Percentiles rank a stretch among this genome's conserved stretches.
Evolutionary conservation across 2,888 invertebrate species (phyloP).

Genomic region (Drosophila formosana): DNA sequence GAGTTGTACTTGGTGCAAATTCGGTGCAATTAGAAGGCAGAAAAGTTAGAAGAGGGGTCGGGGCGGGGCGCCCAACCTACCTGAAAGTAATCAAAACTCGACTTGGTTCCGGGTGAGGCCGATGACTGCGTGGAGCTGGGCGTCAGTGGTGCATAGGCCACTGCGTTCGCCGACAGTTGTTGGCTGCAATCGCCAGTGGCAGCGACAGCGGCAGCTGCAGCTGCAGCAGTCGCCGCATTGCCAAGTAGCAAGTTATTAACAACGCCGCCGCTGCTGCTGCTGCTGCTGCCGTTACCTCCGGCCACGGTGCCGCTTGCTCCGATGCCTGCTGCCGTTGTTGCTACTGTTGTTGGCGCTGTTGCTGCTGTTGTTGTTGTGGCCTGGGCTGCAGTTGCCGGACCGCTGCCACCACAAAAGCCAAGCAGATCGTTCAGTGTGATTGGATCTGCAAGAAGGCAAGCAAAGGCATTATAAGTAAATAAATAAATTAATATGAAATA

Average conservation of each 20-base stretch:
- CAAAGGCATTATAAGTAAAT: background rate
- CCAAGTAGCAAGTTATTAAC: conserved; percentile 67
- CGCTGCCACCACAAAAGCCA: conserved; percentile 75
- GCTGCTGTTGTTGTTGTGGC: conserved; percentile 39
- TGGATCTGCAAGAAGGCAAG: conserved; percentile 69
- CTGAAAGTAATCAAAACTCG: conserved; percentile 84
- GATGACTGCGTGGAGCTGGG: conserved; percentile 84
- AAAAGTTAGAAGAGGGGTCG: background rate
- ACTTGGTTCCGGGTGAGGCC: conserved; percentile 82
- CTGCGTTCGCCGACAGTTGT: conserved; percentile 62
- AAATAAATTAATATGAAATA: no score
- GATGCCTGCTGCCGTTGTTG: conserved; percentile 44
- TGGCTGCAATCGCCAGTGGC: conserved; percentile 32
- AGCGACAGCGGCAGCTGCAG: conserved; percentile 61
- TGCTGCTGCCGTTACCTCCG: conserved; percentile 70
- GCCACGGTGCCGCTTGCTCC: conserved; percentile 41
- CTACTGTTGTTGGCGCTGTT: conserved; percentile 41
- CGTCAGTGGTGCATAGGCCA: conserved; percentile 81
- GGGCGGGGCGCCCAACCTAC: conserved; percentile 60
- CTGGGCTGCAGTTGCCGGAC: conserved; percentile 52
- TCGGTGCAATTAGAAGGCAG: conserved; percentile 53
- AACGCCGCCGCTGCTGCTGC: conserved; percentile 41
- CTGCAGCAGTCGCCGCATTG: conserved; percentile 64
- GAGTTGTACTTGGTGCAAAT: conserved; percentile 50
- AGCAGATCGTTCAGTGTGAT: conserved; percentile 83